These are phyloP conservation scores for Gobiocypris rarus DNA, from an alignment of 2,113 vertebrate species.

Conservation along the genomic window DNA sequence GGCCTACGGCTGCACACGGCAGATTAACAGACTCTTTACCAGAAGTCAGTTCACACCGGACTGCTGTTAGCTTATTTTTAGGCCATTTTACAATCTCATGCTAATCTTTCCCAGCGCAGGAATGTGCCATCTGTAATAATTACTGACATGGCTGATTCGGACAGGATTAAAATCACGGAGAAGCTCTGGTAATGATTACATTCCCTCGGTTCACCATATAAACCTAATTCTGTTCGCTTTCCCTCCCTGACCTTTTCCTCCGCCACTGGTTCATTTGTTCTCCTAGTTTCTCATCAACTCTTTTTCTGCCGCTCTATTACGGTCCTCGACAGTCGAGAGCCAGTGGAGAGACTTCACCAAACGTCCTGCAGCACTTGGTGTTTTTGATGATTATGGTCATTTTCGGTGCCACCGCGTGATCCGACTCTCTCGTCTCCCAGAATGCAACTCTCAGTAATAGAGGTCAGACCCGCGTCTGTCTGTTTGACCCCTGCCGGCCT, in stretches of 20 bases:
- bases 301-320: not conserved
- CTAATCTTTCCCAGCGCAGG: not conserved
- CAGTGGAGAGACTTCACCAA: slow-evolving; percentile 8
- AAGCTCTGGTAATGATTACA: not conserved
- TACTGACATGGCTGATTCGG: not conserved
- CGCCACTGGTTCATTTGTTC: not conserved
- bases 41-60: not conserved
- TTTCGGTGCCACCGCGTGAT: not conserved
- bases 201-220: not conserved
- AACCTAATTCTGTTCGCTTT: not conserved
- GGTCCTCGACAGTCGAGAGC: slow-evolving; percentile 5
- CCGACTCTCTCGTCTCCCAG: not conserved
- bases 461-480: not conserved
- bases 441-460: slow-evolving; percentile 18
- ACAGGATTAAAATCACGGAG: not conserved
- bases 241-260: slow-evolving; percentile 48
- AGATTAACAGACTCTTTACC: not conserved
- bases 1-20: not conserved
- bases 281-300: not conserved
- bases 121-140: not conserved
- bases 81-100: not conserved
- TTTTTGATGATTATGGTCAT: slow-evolving; percentile 37
- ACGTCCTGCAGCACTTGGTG: not conserved
- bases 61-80: not conserved
- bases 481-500: not conserved